Conservation (phyloP, 2,113 vertebrate species). For the Lycocorax pyrrhopterus region DNA sequence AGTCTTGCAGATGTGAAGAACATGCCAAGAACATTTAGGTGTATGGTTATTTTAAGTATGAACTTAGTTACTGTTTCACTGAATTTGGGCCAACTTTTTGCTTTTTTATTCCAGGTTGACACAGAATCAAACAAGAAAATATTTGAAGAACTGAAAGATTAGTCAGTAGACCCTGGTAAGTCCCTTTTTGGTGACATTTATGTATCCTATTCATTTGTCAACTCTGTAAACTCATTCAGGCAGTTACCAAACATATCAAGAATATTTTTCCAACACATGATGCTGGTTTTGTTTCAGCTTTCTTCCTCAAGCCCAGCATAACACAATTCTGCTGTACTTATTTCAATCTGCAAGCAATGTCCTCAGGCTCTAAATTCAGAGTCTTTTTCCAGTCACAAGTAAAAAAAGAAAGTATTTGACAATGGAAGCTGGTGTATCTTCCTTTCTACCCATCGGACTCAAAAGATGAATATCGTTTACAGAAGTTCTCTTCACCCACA, state of each 20-base stretch:
- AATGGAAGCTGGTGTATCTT: neutral
- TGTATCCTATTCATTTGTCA: neutral
- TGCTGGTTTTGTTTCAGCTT: neutral
- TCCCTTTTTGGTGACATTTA: constrained; percentile 14
- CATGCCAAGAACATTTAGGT: neutral
- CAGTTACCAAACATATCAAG: neutral
- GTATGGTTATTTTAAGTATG: neutral
- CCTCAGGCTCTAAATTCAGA: neutral
- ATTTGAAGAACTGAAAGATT: neutral
- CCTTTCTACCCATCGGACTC: neutral
- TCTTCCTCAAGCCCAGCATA: neutral
- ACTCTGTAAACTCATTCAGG: constrained; percentile 24
- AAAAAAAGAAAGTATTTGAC: neutral
- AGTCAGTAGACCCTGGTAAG: neutral
- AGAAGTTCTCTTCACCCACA: neutral
- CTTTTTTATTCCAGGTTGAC: neutral
- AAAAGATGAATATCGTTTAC: neutral
- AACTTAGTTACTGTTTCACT: neutral
- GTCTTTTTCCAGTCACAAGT: neutral
- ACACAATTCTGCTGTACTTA: neutral
- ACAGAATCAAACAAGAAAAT: neutral
- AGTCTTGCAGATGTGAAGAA: neutral
- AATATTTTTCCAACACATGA: neutral
- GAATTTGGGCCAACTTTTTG: neutral
- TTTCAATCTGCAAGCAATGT: neutral